phyloP scores from a whole-genome alignment of 2,888 invertebrate species.

The Agriopis leucophaearia region DNA sequence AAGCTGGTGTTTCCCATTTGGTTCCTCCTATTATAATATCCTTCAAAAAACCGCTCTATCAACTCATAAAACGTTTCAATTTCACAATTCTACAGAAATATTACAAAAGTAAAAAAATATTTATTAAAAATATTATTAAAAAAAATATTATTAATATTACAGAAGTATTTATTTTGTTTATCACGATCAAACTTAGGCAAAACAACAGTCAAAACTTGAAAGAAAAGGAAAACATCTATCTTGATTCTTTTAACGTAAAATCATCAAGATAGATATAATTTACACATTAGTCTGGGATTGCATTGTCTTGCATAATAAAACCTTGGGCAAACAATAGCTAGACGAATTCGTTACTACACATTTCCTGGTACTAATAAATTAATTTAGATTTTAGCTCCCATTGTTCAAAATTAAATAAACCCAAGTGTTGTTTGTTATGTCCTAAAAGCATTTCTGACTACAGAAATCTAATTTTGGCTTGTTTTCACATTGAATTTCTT shows the following conservation, averaged over 20 bases:
- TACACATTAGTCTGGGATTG: slow-evolving; percentile 10
- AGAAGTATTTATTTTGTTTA: no score
- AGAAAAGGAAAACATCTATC: neutral
- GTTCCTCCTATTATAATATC: no score
- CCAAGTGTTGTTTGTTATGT: slow-evolving; percentile 15
- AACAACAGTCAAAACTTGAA: neutral
- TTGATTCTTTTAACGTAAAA: neutral
- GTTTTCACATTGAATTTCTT: no score
- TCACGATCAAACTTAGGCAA: neutral
- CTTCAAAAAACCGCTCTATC: no score
- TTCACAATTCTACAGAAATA: no score
- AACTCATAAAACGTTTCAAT: no score
- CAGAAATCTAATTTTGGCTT: neutral
- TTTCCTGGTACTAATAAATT: slow-evolving; percentile 44
- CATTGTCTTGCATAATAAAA: slow-evolving; percentile 38
- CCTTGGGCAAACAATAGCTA: slow-evolving; percentile 39
- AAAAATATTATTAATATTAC: no score
- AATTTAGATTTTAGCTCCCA: slow-evolving; percentile 33
- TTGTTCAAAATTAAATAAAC: slow-evolving; percentile 31
- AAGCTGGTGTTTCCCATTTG: no score
- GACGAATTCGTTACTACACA: slow-evolving; percentile 36
- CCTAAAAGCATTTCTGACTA: slow-evolving; percentile 1
- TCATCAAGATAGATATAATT: slow-evolving; percentile 7
- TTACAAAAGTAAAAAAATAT: no score
- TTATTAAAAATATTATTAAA: no score